Base-by-base conservation (phyloP, 2,888 invertebrate genomes). In the Eupithecia subumbrata region DNA sequence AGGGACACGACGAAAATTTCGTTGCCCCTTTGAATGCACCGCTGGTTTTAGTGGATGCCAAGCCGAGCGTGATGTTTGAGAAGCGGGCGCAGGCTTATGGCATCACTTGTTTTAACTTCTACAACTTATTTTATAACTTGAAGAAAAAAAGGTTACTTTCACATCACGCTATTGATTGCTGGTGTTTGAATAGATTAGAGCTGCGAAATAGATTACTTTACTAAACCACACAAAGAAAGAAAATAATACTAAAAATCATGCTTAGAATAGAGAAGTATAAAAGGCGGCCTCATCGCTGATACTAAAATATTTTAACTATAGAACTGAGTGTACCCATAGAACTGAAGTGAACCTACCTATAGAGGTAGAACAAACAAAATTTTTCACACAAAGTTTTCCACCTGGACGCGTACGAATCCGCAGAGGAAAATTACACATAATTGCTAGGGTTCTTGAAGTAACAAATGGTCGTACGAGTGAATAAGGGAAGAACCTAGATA, bases 21-120 rank as follows among this genome's bases (percentile, higher is more conserved):
- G 71, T 77, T 77, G 77, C 77, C 71, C 75, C 73, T 77, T 75
- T 77, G 77, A 75, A 77, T 77, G 77, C 77, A 77, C 75, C 71
- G 77, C 71, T 77, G 77, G 69, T 75, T 77, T 77, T 77, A 73
- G 75, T 77, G 74, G 71, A 75, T 71, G 71, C 71, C 75, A 71
- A 66, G 45, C 75, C 64, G 70, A 73, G 75, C 77, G 73, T 77
- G 75, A 45, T 64, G 74, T 68, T 72, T 72, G 73, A 77, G 52
- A 69, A 77, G 73, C 77, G 69, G 63, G 74, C 56, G 60, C 69
- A n/a, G 56, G 63, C 71, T 56, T 74, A 69, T 69, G 66, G 69
- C 37, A 40, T 43, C 37, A 73, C 71, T 71, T 45, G 16, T 68
- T 68, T 68, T 68, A 40, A 43, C 66, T 67, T 67, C 64, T 56